Percentiles rank a stretch among this genome's conserved stretches.
phyloP scores from a whole-genome alignment of 1,140 invertebrate species.

The Meloidogyne exigua region DNA sequence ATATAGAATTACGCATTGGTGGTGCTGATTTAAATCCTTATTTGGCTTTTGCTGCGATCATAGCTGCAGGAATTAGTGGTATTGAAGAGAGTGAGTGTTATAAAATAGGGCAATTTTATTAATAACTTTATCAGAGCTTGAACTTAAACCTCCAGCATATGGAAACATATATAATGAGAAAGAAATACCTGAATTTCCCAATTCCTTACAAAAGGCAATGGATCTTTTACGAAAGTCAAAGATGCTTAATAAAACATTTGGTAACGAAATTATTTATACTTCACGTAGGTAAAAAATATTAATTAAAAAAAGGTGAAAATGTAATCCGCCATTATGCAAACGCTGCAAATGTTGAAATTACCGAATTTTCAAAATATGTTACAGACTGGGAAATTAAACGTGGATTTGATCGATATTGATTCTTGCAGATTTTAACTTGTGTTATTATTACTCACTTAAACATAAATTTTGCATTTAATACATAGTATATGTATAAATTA shows the following conservation, averaged over 20 bases:
- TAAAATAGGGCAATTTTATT: background rate
- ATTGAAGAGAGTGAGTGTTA: slow-evolving; percentile 15
- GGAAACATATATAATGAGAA: slow-evolving; percentile 1
- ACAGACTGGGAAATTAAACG: slow-evolving; percentile 21
- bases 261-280: background rate
- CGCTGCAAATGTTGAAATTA: slow-evolving; percentile 9
- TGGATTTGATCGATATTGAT: slow-evolving; percentile 17
- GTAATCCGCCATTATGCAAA: slow-evolving; percentile 13
- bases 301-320: slow-evolving; percentile 6
- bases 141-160: background rate
- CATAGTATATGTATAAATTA: too few species aligned
- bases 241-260: slow-evolving; percentile 14
- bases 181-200: slow-evolving; percentile 4
- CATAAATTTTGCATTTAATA: too few species aligned
- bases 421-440: too few species aligned
- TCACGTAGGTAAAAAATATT: background rate
- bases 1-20: slow-evolving; percentile 21
- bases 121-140: slow-evolving; percentile 3
- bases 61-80: slow-evolving; percentile 17
- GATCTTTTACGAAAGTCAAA: slow-evolving; percentile 2
- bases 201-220: background rate
- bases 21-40: slow-evolving; percentile 25
- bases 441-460: too few species aligned
- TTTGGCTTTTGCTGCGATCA: slow-evolving; percentile 19
- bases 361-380: slow-evolving; percentile 17